Evolutionary conservation across 2,113 vertebrate species (phyloP).

Genomic region (Heterocephalus glaber): DNA sequence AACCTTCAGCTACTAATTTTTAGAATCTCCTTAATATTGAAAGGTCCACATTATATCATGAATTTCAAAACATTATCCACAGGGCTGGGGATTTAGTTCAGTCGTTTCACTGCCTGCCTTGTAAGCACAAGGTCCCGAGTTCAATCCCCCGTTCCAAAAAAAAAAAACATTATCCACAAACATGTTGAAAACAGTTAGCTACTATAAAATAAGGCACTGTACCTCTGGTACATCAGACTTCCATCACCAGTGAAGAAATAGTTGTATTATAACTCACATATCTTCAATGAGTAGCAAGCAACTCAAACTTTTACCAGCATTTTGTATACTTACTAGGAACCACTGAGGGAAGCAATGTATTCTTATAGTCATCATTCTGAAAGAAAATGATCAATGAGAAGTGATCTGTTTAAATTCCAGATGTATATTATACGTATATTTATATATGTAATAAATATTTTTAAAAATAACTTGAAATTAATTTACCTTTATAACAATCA

Average conservation of each 20-base stretch:
- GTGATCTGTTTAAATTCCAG: neutral
- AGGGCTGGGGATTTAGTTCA: too few relatives aligned
- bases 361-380: neutral
- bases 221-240: neutral
- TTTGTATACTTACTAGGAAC: constrained; percentile 28
- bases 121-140: too few relatives aligned
- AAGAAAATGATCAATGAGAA: constrained; percentile 46
- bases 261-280: neutral
- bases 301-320: neutral
- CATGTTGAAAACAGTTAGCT: constrained; percentile 20
- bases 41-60: neutral
- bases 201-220: neutral
- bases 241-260: neutral
- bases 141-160: too few relatives aligned
- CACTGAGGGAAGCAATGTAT: neutral
- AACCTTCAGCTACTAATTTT: neutral
- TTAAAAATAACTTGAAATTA: constrained; percentile 34
- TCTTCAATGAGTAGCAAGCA: neutral
- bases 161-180: neutral
- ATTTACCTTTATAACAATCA: neutral
- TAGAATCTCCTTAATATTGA: neutral
- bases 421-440: neutral
- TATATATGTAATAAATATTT: constrained; percentile 52
- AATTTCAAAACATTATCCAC: constrained; percentile 11
- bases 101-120: too few relatives aligned